phyloP scores from a whole-genome alignment of 2,113 vertebrate species.

The Mormyrus lacerda region DNA sequence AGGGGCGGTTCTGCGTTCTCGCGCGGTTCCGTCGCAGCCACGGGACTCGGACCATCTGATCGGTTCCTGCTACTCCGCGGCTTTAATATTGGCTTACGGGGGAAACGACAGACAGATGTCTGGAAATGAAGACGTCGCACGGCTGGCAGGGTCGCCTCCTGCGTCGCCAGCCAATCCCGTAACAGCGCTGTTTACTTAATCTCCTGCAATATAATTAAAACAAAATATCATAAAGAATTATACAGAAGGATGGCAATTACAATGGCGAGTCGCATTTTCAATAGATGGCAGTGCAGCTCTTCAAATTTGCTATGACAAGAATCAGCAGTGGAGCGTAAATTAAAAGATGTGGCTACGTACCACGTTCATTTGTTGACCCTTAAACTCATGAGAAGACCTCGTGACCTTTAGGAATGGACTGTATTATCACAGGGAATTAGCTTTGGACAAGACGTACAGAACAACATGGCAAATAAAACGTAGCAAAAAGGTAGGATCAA shows the following conservation, averaged over 20 bases:
- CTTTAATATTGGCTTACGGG: neutral
- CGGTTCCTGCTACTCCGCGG: neutral
- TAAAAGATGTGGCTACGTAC: neutral
- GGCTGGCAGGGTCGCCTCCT: neutral
- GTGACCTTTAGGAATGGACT: neutral
- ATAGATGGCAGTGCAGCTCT: conserved; percentile 19
- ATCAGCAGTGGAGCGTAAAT: neutral
- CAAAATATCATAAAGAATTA: neutral
- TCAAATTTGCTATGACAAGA: neutral
- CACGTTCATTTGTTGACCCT: neutral
- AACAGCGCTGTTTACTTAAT: neutral
- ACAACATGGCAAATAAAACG: neutral
- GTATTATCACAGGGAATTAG: neutral
- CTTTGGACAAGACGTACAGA: neutral
- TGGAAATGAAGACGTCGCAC: neutral
- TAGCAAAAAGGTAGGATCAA: neutral
- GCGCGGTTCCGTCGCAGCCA: neutral
- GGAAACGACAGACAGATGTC: neutral
- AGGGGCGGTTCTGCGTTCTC: neutral
- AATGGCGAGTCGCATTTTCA: neutral
- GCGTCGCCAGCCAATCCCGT: neutral
- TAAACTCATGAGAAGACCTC: neutral
- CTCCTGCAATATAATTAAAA: conserved; percentile 3
- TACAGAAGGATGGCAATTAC: neutral
- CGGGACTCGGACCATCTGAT: neutral